Base-by-base conservation (phyloP, 1,140 invertebrate species). In the Pseudoatta argentina region DNA sequence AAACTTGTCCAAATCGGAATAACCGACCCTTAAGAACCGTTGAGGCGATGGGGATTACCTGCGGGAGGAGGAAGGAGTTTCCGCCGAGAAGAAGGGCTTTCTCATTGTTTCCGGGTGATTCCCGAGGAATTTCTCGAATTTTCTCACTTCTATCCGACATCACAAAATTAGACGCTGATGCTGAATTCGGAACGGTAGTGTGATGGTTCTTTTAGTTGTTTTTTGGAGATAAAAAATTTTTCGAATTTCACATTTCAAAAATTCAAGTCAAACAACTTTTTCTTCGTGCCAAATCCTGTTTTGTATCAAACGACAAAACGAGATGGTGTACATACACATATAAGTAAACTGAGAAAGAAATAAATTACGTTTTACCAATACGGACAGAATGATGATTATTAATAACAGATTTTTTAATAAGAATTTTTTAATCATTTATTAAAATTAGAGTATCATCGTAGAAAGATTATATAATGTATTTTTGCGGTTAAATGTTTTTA, bases 1-100 rank as follows among this genome's bases (percentile, higher is more conserved):
- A 85, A 87, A 87, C 86, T 87, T 87, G 86, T 87, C 86, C 69
- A 87, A 87, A 85, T 71, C 69, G 86, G 82, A 87, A 87, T 87
- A 86, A 87, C 81, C 82, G 81, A 86, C 86, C 86, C 86, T 87
- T 87, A 87, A 87, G 86, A 87, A 86, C 82, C 81, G 81, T 85
- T 81, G 63, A 87, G 86, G 72, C 71, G 86, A 85, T 64, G 53
- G 71, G 72, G 71, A 87, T 76, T 87, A 87, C 71, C 69, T 75
- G 39, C 55, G 77, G 27, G 66, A 18, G 51, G 27, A 63, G 16
- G 64, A 53, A 63, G 21, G 44, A 55, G 10, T 39, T 82, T 59
- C 21, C 77, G 24, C 24, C 44, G 34, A 39, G 66, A 69, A 24
- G 66, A 51, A 69, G 66, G 39, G 66, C 18, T 72, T 82, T 18